Percentiles rank a stretch among this genome's conserved stretches.
Conservation (phyloP, 2,113 vertebrate species). For the Microtus richardsoni region DNA sequence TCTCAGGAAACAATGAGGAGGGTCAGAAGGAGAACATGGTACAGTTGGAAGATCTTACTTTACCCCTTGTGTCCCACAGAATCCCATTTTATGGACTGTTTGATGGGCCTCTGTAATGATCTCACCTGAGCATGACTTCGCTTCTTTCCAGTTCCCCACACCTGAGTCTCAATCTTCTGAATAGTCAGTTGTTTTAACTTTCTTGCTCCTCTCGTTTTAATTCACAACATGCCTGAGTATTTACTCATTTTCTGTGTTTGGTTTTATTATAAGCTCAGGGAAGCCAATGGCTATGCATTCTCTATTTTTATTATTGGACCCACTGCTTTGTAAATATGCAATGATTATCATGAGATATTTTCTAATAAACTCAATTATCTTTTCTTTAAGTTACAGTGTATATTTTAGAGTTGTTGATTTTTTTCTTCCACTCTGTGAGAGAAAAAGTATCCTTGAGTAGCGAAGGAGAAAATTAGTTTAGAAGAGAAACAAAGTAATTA, state of each 20-base stretch:
- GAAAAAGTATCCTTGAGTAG: constrained; percentile 67
- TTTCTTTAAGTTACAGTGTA: constrained; percentile 42
- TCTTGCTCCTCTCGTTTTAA: not conserved
- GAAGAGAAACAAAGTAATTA: constrained; percentile 75
- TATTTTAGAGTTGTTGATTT: constrained; percentile 52
- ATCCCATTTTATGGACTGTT: not conserved
- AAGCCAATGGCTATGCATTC: not conserved
- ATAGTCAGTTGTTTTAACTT: not conserved
- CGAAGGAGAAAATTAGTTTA: constrained; percentile 76
- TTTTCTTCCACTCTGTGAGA: constrained; percentile 4
- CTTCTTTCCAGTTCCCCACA: not conserved
- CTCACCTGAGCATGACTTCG: not conserved
- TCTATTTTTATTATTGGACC: not conserved
- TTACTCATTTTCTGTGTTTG: not conserved
- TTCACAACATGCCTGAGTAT: not conserved
- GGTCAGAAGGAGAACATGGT: not conserved
- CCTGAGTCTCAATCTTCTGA: not conserved
- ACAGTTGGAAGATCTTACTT: not conserved
- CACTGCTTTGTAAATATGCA: constrained; percentile 48
- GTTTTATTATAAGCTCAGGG: not conserved
- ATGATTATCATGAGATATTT: constrained; percentile 46
- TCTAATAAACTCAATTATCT: constrained; percentile 39
- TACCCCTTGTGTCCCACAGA: too few relatives aligned
- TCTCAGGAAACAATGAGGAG: not conserved
- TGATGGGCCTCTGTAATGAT: not conserved